Evolutionary conservation across 2,888 invertebrate genomes (phyloP), one percentile per base, ranked within the genome.

Genomic region (Athetis lepigone): DNA sequence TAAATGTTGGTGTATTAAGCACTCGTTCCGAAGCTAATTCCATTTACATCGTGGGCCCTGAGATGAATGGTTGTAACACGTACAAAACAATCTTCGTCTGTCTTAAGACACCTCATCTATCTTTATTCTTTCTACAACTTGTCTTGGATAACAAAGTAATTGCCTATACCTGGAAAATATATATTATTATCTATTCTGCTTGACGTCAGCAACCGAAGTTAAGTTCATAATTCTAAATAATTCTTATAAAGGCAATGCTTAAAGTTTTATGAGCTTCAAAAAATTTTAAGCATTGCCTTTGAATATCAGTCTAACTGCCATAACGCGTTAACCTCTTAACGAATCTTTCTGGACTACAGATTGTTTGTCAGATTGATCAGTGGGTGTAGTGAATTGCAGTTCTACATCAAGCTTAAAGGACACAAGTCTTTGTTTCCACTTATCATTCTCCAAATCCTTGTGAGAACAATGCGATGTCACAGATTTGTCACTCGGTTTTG

Each of bases 371-470:
- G 56, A 70, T 39, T 74, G 70, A 49, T 50, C 73, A 75, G 77
- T 85, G 78, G 84, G 83, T 69, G 80, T 64, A 61, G 74, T 66
- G 72, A 81, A 75, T 81, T 71, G 66, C 66, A 75, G 72, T 79
- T 79, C 71, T 71, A 75, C 69, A 62, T 58, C 47, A 70, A 65
- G 80, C 70, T 75, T 74, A 73, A 78, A 79, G 79, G 80, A 80
- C 74, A 40, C 46, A 52, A 52, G 50, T 60, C 63, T 70, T 81
- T 81, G 79, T 83, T 70, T 76, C 66, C 43, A 46, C 47, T 46
- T 64, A 57, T 42, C 40, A 25, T 39, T 69, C 62, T 49, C 56
- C 16, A 68, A 49, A 52, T 63, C 58, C 45, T 61, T 56, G 56
- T 39, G 29, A 63, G 46, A 52, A 61, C 60, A 75, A 71, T 68